Evolutionary conservation across 2,113 vertebrate genomes (phyloP).

Genomic region (Calidris pugnax): DNA sequence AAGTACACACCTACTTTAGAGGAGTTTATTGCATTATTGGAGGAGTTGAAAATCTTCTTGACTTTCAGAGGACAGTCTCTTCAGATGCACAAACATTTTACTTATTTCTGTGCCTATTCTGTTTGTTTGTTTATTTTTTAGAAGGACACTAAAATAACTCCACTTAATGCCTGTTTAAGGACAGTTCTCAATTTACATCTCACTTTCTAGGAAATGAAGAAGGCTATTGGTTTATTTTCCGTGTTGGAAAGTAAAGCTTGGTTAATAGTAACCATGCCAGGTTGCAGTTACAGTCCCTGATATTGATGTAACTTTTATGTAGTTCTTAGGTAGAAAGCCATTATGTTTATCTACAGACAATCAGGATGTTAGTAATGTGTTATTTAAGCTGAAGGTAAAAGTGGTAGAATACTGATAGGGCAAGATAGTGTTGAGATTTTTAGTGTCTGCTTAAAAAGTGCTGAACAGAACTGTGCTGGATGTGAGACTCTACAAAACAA

Average conservation of each 20-base stretch:
- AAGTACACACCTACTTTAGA: not conserved
- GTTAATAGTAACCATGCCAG: not conserved
- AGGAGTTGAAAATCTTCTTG: not conserved
- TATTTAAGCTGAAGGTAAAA: not conserved
- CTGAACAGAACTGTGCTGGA: not conserved
- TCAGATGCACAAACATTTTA: not conserved
- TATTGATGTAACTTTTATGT: not conserved
- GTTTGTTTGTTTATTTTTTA: not conserved
- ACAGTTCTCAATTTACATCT: not conserved
- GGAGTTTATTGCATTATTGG: not conserved
- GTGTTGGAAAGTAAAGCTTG: not conserved
- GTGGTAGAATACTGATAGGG: not conserved
- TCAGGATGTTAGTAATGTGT: not conserved
- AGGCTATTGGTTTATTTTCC: not conserved
- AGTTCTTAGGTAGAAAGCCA: not conserved
- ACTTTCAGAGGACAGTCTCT: not conserved
- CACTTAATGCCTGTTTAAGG: not conserved
- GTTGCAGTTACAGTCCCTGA: not conserved
- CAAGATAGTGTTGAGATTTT: not conserved
- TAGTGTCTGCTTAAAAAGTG: not conserved
- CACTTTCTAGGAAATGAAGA: not conserved
- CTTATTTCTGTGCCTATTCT: not conserved
- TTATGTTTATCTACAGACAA: not conserved
- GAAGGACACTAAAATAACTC: not conserved
- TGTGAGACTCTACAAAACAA: not conserved